These are phyloP conservation scores for Deroplatys truncata DNA, from an alignment of 2,888 invertebrate genomes.

Conservation along the genomic window DNA sequence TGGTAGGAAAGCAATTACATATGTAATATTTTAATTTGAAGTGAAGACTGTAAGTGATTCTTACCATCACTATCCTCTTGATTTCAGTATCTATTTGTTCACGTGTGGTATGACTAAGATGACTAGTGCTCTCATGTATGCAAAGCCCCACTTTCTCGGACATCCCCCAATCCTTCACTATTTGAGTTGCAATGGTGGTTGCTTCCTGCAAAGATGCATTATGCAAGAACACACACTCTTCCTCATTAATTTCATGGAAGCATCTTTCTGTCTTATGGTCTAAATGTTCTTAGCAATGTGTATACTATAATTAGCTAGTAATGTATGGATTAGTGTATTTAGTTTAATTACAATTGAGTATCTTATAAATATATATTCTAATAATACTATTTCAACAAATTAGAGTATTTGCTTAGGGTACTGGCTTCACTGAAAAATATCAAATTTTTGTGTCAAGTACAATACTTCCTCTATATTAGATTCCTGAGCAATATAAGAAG, in stretches of 20 bases:
- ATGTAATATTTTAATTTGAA: no score
- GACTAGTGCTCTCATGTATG: constrained; percentile 54
- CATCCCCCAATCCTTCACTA: constrained; percentile 99
- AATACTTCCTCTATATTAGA: no score
- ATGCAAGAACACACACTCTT: background rate
- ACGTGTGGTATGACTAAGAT: constrained; percentile 71
- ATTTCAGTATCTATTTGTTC: constrained; percentile 89
- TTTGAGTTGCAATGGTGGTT: constrained; percentile 84
- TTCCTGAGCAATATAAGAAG: no score
- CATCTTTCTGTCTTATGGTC: background rate
- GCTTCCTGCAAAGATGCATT: constrained; percentile 66
- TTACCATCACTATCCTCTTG: constrained; percentile 77
- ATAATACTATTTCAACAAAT: no score
- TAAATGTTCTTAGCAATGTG: background rate
- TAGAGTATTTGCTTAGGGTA: no score
- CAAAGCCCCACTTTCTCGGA: constrained; percentile 88
- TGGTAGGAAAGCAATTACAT: no score
- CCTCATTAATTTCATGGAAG: background rate
- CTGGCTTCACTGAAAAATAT: no score
- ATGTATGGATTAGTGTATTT: no score
- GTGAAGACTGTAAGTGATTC: background rate
- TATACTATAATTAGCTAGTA: background rate
- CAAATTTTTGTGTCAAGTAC: background rate
- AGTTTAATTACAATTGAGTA: no score
- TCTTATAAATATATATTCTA: no score